Evolutionary conservation across 2,888 invertebrate genomes (phyloP), one percentile per base, ranked within the genome.

Genomic region (Julus scanicus): DNA sequence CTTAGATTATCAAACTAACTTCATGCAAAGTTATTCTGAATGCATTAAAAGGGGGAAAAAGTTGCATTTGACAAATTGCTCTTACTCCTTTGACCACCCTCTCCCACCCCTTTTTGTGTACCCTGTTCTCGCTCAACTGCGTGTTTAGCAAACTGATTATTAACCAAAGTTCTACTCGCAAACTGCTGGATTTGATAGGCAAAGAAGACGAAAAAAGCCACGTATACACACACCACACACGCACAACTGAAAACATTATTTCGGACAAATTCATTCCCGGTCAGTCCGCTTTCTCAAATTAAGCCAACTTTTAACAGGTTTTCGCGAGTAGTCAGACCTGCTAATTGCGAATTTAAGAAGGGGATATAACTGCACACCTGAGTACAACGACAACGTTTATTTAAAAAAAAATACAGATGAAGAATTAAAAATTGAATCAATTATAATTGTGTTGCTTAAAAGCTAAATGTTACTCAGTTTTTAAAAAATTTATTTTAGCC

Each of bases 21-120:
- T 71, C 71, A 29, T 71, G 71, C 71, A 71, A 71, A 71, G 20
- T 71, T 71, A 71, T 71, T 20, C 71, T 71, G 71, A 71, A 71
- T 71, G 20, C 71, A 71, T 71, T 71, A 71, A 29, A 71, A 71
- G 71, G 71, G 11, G 20, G 29, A 29, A 71, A 71, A 20, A 71
- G 71, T 71, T 71, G 20, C 29, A 71, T 71, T 71, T 71, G 71
- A 71, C 71, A 71, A 71, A 71, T 71, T 71, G 71, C 71, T 71
- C 29, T 29, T 71, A 8, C 71, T 20, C 63, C 63, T 6, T 57
- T 44, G 44, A 44, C 44, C 44, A 44, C 44, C 8, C 44, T 44
- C 44, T 44, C 0, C 8, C 44, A 4, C 71, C 29, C 63, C 63
- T 6, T n/a, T 9, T 53, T n/a, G 53, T 3, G 15, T 53, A 53